Percentiles rank a stretch among this genome's conserved stretches.
These are phyloP conservation scores for Raja brachyura DNA, from an alignment of 2,113 vertebrate genomes.

Conservation along the genomic window DNA sequence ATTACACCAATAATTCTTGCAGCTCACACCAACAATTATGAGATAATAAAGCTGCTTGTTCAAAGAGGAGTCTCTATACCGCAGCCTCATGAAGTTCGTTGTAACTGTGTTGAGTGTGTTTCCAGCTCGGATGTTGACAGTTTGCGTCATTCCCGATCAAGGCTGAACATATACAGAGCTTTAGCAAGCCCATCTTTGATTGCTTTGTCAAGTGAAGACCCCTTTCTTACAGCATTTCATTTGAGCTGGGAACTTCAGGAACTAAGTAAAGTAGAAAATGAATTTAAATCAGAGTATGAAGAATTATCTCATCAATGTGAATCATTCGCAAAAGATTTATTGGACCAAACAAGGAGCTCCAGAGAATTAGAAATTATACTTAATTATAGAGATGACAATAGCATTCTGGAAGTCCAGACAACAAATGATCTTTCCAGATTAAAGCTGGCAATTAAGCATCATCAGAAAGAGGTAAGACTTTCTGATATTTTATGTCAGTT, in stretches of 20 bases:
- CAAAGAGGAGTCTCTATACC: conserved; percentile 91
- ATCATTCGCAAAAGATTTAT: conserved; percentile 87
- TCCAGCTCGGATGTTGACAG: conserved; percentile 88
- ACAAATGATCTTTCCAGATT: conserved; percentile 83
- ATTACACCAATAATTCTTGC: conserved; percentile 96
- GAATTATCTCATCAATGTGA: conserved; percentile 83
- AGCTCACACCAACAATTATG: conserved; percentile 95
- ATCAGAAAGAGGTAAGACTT: conserved; percentile 86
- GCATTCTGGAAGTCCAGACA: conserved; percentile 76
- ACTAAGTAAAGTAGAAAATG: conserved; percentile 90
- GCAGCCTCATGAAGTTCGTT: conserved; percentile 85
- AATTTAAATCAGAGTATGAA: conserved; percentile 93
- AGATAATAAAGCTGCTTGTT: conserved; percentile 90
- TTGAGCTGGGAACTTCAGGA: conserved; percentile 94
- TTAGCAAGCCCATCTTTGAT: conserved; percentile 84
- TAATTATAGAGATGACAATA: conserved; percentile 84
- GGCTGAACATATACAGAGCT: conserved; percentile 92
- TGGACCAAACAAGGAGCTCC: conserved; percentile 95
- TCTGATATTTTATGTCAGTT: neutral
- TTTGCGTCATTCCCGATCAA: conserved; percentile 85
- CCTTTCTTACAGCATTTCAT: conserved; percentile 91
- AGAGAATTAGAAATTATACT: conserved; percentile 90
- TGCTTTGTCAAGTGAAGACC: conserved; percentile 90
- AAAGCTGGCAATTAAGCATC: conserved; percentile 94
- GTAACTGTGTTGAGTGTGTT: conserved; percentile 83